Evolutionary conservation across 2,888 invertebrate genomes (phyloP).

Genomic region (Rhabditophanes sp.): DNA sequence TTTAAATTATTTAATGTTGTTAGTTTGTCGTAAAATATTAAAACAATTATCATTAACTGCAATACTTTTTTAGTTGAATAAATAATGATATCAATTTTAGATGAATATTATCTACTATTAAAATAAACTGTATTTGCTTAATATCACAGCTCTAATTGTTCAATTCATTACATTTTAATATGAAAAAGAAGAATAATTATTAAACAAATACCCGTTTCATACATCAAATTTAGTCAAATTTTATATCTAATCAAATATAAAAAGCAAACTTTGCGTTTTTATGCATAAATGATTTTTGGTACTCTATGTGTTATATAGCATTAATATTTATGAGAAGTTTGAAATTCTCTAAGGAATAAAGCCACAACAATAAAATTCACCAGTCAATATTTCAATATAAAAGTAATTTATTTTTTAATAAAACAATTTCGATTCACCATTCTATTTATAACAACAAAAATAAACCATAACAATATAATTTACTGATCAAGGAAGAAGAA

Average conservation of each 20-base stretch:
- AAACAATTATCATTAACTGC: slow-evolving; percentile 1
- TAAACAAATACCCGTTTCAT: no score
- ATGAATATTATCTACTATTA: no score
- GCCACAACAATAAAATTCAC: background rate
- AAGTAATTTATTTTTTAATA: slow-evolving; percentile 1
- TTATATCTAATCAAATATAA: no score
- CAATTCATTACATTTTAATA: background rate
- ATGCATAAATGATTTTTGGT: no score
- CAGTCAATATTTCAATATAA: slow-evolving; percentile 1
- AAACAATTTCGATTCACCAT: background rate
- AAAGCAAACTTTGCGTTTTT: no score
- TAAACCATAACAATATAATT: slow-evolving; percentile 15
- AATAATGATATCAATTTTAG: no score
- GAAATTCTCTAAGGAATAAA: background rate
- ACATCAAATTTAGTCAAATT: no score
- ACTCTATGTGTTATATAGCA: no score
- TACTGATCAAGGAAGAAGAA: slow-evolving; percentile 97
- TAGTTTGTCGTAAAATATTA: background rate
- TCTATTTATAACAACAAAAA: background rate
- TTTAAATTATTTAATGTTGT: background rate
- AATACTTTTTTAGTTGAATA: background rate
- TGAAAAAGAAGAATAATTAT: no score
- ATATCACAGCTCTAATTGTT: background rate
- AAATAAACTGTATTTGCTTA: no score
- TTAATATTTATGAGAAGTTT: no score